Conservation (phyloP, 2,797 vertebrate species). For the Halcyon smyrnensis region DNA sequence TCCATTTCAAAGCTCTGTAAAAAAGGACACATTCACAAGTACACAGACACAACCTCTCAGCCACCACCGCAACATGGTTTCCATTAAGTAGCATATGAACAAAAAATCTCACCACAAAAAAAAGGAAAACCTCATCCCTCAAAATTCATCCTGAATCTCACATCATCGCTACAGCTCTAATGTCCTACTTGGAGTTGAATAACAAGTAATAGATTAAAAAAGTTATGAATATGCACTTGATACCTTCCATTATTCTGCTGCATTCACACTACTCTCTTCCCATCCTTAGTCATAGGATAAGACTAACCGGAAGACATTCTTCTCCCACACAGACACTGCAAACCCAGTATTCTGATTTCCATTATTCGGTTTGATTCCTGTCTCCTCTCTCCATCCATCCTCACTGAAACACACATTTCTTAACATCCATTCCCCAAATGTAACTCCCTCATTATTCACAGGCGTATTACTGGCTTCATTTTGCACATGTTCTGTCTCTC, state of each 20-base stretch:
- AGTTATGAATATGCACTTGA: not conserved
- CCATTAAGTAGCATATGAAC: not conserved
- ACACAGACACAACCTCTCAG: not conserved
- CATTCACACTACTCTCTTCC: not conserved
- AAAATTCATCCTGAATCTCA: slow-evolving; percentile 28
- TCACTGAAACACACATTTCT: not conserved
- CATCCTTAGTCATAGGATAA: not conserved
- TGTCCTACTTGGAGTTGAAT: not conserved
- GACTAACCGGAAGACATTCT: not conserved
- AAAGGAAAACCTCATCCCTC: not conserved
- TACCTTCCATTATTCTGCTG: not conserved
- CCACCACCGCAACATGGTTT: not conserved
- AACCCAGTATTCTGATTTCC: not conserved
- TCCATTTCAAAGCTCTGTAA: not conserved
- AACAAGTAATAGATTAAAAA: slow-evolving; percentile 45
- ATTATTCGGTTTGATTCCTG: slow-evolving; percentile 23
- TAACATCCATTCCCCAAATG: not conserved
- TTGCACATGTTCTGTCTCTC: slow-evolving; percentile 10
- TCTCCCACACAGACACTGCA: not conserved
- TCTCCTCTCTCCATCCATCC: not conserved
- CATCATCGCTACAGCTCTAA: slow-evolving; percentile 13
- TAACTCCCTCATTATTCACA: slow-evolving; percentile 23
- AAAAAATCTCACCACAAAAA: not conserved
- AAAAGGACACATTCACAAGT: not conserved
- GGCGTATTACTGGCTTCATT: slow-evolving; percentile 4